Base-by-base conservation (phyloP, 2,888 invertebrate genomes). In the Mesorhabditis spiculigera region DNA sequence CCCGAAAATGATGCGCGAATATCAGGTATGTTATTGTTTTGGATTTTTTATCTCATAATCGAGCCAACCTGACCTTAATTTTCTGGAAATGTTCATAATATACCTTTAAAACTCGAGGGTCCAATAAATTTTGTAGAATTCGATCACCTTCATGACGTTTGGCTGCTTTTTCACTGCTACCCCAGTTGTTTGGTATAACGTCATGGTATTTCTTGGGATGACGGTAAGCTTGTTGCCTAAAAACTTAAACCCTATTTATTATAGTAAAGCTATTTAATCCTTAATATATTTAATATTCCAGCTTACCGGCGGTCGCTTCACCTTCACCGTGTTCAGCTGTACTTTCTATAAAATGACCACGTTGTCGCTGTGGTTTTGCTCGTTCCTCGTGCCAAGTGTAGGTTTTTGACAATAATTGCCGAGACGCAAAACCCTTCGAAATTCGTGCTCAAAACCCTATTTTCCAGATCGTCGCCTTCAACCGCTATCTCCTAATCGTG, bases 311-410 rank as follows among this genome's bases (percentile, higher is more conserved):
- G 58, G 58, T 13, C 8, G n/a, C 58, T 50, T 50, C n/a, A 50
- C 8, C 8, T 50, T 50, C 58, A 50, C 58, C n/a, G 10, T 50
- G 0, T 50, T 50, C n/a, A 13, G 58, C 10, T 50, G 58, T n/a
- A 50, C 58, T 50, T 50, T 50, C 58, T 50, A 13, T n/a, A 50
- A 50, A n/a, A n/a, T 50, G 58, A 13, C 58, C 58, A 50, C 58
- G n/a, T 50, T 50, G 58, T 50, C 58, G 58, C 58, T 50, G n/a
- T 50, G 58, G 58, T 50, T 50, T 50, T 50, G 58, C 58, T 50
- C 58, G 58, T 50, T 50, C 58, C 10, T 50, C n/a, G 58, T 50
- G n/a, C 58, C 58, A 50, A 50, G 58, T 50, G 58, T 50, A n/a
- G n/a, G 58, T 50, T 50, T 50, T 50, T 28, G 28, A 3, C 28